Base-by-base conservation (phyloP, 2,888 invertebrate genomes). In the Sphaeridia pumilis region DNA sequence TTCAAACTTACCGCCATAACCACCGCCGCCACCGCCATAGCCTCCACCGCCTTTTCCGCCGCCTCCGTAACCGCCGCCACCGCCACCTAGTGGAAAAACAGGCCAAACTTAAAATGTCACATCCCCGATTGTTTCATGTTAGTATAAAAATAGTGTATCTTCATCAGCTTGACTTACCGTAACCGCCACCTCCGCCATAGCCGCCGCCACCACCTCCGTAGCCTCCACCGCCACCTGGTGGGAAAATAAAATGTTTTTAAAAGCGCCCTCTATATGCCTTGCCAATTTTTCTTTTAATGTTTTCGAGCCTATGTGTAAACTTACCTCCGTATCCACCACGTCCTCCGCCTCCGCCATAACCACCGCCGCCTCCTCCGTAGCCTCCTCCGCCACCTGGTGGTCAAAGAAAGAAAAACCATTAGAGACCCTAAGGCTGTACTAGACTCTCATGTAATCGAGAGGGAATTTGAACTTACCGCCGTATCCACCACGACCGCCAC, bases 1-100 rank as follows among this genome's bases (percentile, higher is more conserved):
- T 5, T 48, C n/a, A 49, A 44, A 24, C 21, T 44, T 26, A 46
- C 46, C 46, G 44, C 48, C 48, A 26, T 49, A 49, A 24, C 51
- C 51, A 21, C 42, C 42, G 28, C 46, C 46, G 10, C 46, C 46
- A 25, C 46, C 46, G 27, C 49, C 49, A n/a, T 43, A 5, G 22
- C 24, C 20, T 4, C 44, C 44, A 10, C 44, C 44, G n/a, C 44
- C 41, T 38, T 21, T 21, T 5, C 17, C 49, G 26, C 49, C 49
- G 7, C 49, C 49, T 7, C 46, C 46, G 28, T 46, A 46, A 10
- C 46, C 46, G 28, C 46, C 46, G 26, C 28, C 26, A 46, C 47
- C 47, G 22, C 47, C 46, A 20, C 45, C 45, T 45, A 27, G 10
- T 22, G 24, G 22, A 43, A 4, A 43, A 5, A 5, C n/a, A n/a